phyloP scores from a whole-genome alignment of 1,140 invertebrate genomes.

The Bombyx mandarina region DNA sequence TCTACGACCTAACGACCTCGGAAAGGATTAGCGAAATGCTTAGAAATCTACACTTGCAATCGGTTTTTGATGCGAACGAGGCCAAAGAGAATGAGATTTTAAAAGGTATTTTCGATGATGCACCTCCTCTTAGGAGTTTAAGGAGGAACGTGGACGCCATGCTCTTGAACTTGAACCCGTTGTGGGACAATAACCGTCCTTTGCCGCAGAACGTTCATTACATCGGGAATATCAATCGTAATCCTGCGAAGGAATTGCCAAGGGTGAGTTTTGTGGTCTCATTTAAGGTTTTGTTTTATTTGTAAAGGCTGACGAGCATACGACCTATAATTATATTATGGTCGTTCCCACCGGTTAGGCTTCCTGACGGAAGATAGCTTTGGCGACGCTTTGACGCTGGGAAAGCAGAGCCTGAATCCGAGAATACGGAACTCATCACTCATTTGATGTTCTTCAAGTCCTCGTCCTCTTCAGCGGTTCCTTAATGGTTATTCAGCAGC shows the following conservation, averaged over 20 bases:
- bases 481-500: no score
- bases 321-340: slow-evolving; percentile 24
- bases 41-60: not conserved
- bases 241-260: slow-evolving; percentile 37
- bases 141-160: slow-evolving; percentile 48
- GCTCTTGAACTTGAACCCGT: slow-evolving; percentile 72
- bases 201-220: slow-evolving; percentile 71
- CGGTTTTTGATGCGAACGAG: not conserved
- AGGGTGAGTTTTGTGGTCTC: slow-evolving; percentile 36
- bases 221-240: slow-evolving; percentile 73
- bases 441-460: no score
- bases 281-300: no score
- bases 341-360: slow-evolving; percentile 18
- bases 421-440: no score
- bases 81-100: not conserved
- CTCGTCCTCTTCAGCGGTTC: no score
- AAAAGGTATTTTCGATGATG: slow-evolving; percentile 6
- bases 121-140: slow-evolving; percentile 25
- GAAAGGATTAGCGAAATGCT: not conserved
- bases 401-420: no score
- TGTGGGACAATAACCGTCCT: slow-evolving; percentile 63
- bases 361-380: no score
- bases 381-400: no score
- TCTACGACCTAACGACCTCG: not conserved
- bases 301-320: not conserved